Evolutionary conservation across 2,888 invertebrate species (phyloP).

Genomic region (Acleris literana): DNA sequence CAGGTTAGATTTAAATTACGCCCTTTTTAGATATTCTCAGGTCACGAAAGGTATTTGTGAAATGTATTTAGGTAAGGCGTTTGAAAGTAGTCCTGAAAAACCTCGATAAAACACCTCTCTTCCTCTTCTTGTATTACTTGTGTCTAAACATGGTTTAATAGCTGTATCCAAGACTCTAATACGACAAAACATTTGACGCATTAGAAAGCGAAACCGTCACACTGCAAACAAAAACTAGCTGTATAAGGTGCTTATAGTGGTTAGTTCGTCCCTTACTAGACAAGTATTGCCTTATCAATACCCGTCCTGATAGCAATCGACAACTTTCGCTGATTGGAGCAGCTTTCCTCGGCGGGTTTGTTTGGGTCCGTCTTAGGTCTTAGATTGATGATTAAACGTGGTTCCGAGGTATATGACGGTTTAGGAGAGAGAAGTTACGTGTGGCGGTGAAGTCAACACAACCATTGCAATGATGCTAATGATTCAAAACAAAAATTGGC

Average conservation of each 20-base stretch:
- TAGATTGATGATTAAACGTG: background rate
- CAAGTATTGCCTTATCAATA: slow-evolving; percentile 43
- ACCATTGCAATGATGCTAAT: too few species aligned
- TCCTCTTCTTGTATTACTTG: too few species aligned
- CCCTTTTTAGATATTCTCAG: too few species aligned
- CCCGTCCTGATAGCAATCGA: slow-evolving; percentile 44
- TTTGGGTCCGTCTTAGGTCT: slow-evolving; percentile 29
- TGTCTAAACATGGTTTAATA: too few species aligned
- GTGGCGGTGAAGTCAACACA: too few species aligned
- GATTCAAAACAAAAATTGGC: too few species aligned
- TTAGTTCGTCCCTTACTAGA: slow-evolving; percentile 15
- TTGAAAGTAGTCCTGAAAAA: too few species aligned
- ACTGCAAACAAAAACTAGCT: slow-evolving; percentile 35
- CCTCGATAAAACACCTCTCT: too few species aligned
- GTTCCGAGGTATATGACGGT: background rate
- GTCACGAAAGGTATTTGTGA: too few species aligned
- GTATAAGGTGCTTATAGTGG: slow-evolving; percentile 22
- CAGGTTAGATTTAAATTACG: too few species aligned
- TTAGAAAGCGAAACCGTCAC: slow-evolving; percentile 33
- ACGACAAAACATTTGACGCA: slow-evolving; percentile 3
- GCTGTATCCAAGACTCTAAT: too few species aligned
- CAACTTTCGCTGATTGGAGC: slow-evolving; percentile 48
- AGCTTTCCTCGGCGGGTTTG: slow-evolving; percentile 42
- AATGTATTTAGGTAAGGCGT: too few species aligned
- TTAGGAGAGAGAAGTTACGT: background rate